Base-by-base conservation (phyloP, 1,140 invertebrate species). In the Homarus americanus region DNA sequence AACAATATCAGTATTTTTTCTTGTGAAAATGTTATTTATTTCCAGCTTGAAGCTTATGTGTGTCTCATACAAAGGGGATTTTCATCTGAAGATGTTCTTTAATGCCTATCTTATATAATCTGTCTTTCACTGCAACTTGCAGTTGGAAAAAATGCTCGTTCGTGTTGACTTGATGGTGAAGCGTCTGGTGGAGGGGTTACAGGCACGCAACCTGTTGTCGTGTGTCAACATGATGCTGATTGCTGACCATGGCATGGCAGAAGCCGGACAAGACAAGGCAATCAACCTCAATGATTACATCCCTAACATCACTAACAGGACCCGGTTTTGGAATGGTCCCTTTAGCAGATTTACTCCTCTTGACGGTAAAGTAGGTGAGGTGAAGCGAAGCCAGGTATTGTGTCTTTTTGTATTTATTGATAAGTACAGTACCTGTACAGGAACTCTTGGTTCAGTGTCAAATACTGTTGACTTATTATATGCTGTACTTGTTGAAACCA, bases 301-400 rank as follows among this genome's bases (percentile, higher is more conserved):
- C 32, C 91, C 87, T 4, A 44, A 78, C 41, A 12, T 93, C 38
- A 40, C 53, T 2, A 73, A 90, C 38, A 36, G 24, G 0, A 82
- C 92, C 38, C 83, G 83, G 73, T 83, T 92, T 34, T 93, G 82
- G 73, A 82, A 83, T n/a, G 92, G 92, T 5, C 82, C 53, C 32
- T 87, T 90, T 41, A 69, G 40, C 7, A 79, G 80, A n/a, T 92
- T 93, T 53, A 38, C 63, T 17, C 92, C 92, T 1, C 28, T 79
- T 53, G 84, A 93, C 49, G 73, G 63, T 3, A 82, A 66, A 0
- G 4, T 66, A 58, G 86, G 92, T 93, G 36, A 82, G 87, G 20
- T 24, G n/a, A n/a, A n/a, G n/a, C n/a, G n/a, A n/a, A n/a, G n/a
- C n/a, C n/a, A n/a, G n/a, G n/a, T n/a, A n/a, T n/a, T n/a, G n/a